Base-by-base conservation (phyloP, 2,797 vertebrate species). In the Falco columbarius region DNA sequence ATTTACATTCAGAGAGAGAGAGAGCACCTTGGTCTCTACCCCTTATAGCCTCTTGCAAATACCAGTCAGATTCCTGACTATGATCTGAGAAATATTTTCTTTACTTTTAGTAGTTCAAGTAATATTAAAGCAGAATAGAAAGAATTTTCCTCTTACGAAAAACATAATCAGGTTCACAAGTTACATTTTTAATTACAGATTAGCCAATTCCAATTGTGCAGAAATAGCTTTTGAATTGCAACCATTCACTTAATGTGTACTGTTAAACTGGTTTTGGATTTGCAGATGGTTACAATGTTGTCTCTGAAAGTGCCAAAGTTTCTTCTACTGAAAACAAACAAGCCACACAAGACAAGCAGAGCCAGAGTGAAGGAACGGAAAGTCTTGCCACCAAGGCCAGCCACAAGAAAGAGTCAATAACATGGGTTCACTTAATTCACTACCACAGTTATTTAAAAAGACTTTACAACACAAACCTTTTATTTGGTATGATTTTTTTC, bases 381-480 rank as follows among this genome's bases (percentile, higher is more conserved):
- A 79, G 40, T 66, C 20, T 23, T 61, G 13, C 46, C 20, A 63
- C 71, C n/a, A 68, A 55, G 42, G 80, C 81, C 79, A 71, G 24
- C n/a, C 62, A 74, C n/a, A 74, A 75, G 44, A 94, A 85, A 89
- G 22, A 93, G 58, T 89, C 87, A 52, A 52, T 97, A 86, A 98
- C 98, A 32, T 99, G 98, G 98, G 40, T 97, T 81, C 98, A 98
- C 71, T 87, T 99, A 59, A 91, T 98, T 51, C 98, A 95, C 47
- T 99, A 99, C 95, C 97, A 98, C 73, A 97, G 95, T 79, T 97
- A 98, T 80, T 96, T 99, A 77, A 97, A 97, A 86, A 98, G 98
- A 83, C 97, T 98, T 71, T 97, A 97, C 59, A 98, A 97, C 82
- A 92, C 97, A 96, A 98, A 93, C 59, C 95, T 96, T 44, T 67